A percentile compares a stretch with the other conserved stretches of the same genome.
Evolutionary conservation across 2,113 vertebrate species (phyloP).

Genomic region (Pterophyllum scalare): DNA sequence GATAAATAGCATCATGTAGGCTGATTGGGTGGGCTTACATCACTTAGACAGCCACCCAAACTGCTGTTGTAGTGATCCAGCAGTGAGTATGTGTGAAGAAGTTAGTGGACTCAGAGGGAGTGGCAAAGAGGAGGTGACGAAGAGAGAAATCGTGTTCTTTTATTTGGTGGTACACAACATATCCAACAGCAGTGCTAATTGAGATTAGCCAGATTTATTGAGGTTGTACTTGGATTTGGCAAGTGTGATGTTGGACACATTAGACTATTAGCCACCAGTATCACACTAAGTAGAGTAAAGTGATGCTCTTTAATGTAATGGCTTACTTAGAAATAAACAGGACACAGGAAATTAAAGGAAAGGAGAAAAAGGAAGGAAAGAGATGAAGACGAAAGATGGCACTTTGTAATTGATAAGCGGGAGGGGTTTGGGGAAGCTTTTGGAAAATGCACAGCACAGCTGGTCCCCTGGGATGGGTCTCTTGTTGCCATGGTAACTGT

Average conservation of each 20-base stretch:
- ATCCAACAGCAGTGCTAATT: constrained; percentile 37
- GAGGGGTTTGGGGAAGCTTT: constrained; percentile 35
- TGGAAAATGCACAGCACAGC: constrained; percentile 41
- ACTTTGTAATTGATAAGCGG: constrained; percentile 13
- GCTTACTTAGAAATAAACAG: constrained; percentile 28
- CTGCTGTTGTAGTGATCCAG: neutral
- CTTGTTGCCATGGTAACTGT: constrained; percentile 59
- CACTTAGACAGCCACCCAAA: constrained; percentile 26
- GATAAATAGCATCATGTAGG: constrained; percentile 16
- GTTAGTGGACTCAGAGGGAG: neutral
- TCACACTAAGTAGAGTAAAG: constrained; percentile 23
- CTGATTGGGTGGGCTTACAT: constrained; percentile 11
- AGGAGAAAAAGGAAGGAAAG: neutral
- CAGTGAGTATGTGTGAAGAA: neutral
- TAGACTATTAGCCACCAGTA: constrained; percentile 42
- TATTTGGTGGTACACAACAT: neutral
- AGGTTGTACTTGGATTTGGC: constrained; percentile 29
- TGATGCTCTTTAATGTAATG: constrained; percentile 29
- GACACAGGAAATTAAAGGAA: constrained; percentile 43
- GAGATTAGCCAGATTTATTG: constrained; percentile 36
- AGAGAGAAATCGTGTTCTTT: neutral
- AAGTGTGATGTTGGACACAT: constrained; percentile 20
- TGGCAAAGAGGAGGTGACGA: constrained; percentile 3
- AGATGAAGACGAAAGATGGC: constrained; percentile 48
- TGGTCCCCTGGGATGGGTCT: constrained; percentile 63